Percentiles rank a stretch among this genome's conserved stretches.
phyloP scores from a whole-genome alignment of 2,797 vertebrate genomes.

The Hoplostethus mediterraneus region DNA sequence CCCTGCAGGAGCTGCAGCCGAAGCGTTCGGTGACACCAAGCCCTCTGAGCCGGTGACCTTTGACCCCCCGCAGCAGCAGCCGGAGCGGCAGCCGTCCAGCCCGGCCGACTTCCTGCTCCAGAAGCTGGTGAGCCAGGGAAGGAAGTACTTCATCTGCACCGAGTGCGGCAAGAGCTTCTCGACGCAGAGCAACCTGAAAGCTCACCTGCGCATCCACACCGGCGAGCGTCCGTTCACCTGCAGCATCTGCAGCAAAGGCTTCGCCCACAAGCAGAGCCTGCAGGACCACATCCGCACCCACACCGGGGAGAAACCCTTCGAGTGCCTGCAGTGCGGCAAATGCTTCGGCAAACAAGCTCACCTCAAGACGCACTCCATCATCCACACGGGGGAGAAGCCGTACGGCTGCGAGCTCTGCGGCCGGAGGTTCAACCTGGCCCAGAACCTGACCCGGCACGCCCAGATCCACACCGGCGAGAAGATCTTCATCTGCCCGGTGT shows the following conservation, averaged over 20 bases:
- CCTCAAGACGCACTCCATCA: conserved; percentile 78
- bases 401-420: conserved; percentile 77
- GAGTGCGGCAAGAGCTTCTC: conserved; percentile 77
- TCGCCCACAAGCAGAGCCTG: conserved; percentile 76
- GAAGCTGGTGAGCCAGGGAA: conserved; percentile 33
- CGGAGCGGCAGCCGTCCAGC: neutral
- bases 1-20: conserved; percentile 55
- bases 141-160: conserved; percentile 61
- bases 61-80: conserved; percentile 17
- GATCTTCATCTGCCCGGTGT: conserved; percentile 74
- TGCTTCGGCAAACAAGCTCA: conserved; percentile 78
- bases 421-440: conserved; percentile 80
- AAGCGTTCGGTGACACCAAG: conserved; percentile 13
- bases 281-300: conserved; percentile 73
- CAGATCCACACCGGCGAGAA: conserved; percentile 76
- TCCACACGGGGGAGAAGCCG: conserved; percentile 80
- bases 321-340: conserved; percentile 78
- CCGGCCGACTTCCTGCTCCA: conserved; percentile 7
- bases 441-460: conserved; percentile 82
- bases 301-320: conserved; percentile 72
- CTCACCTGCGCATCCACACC: conserved; percentile 70
- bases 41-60: neutral
- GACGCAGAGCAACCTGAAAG: conserved; percentile 69
- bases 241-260: conserved; percentile 65
- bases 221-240: conserved; percentile 77